Base-by-base conservation (phyloP, 2,113 vertebrate species). In the Thinocorus orbignyianus region DNA sequence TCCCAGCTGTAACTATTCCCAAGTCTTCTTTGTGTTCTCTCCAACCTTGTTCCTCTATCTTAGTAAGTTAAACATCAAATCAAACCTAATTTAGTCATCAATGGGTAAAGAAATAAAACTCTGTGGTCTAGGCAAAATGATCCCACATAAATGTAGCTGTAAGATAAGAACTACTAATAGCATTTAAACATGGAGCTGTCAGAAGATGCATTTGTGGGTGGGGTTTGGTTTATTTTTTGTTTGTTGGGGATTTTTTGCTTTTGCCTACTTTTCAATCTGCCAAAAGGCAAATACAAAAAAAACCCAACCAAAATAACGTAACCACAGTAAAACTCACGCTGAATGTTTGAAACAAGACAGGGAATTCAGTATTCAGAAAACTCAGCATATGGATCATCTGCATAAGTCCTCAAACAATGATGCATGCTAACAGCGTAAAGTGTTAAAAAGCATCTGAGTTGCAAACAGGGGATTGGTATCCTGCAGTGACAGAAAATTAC, bases 401-500 rank as follows among this genome's bases (percentile, higher is more conserved):
- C 66, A 14, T 35, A 80, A 82, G 12, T 70, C 68, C 58, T 57
- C 51, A 91, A 91, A 77, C 48, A 71, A 77, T 9, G 22, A 80
- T 24, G 44, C 46, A 48, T 18, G 77, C 61, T 57, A 84, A 89
- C 31, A 72, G 19, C 25, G 17, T 26, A 31, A 86, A 91, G 90
- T 41, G 70, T 51, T 95, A 81, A 95, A 94, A 86, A 14, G 41
- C 81, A 86, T 72, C 81, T 31, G 18, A 54, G 86, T 24, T 87
- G 70, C 81, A 85, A 95, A 90, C 62, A 39, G 17, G 13, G 42
- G 49, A 79, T 22, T 76, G 93, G 58, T 88, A 66, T 92, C 95
- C 93, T 86, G 62, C 93, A 93, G 92, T 62, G 81, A 80, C n/a
- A 94, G 85, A 90, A 96, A 86, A 97, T 93, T 90, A 86, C 74